Percentiles rank a stretch among this genome's conserved stretches.
These are phyloP conservation scores for Chymomyza caudatula DNA, from an alignment of 2,888 invertebrate genomes.

Conservation along the genomic window DNA sequence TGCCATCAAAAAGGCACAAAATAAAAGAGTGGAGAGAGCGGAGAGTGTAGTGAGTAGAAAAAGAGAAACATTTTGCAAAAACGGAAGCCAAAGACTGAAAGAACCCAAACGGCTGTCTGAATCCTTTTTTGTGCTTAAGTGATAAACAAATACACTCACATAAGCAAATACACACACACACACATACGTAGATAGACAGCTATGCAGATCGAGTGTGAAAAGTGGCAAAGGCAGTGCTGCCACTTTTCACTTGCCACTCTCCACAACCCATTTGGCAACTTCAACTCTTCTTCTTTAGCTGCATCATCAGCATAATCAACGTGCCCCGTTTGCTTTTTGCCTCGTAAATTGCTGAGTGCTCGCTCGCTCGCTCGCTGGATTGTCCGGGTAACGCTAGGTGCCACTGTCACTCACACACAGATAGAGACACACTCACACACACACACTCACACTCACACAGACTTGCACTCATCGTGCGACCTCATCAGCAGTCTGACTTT, in stretches of 20 bases:
- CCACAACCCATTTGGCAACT: not conserved
- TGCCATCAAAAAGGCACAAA: not conserved
- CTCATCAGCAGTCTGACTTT: slow-evolving; percentile 48
- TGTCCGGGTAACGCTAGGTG: slow-evolving; percentile 14
- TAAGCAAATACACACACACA: slow-evolving; percentile 41
- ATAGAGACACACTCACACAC: slow-evolving; percentile 5
- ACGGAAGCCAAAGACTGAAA: slow-evolving; percentile 49
- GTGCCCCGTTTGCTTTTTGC: slow-evolving; percentile 66
- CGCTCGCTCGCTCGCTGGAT: not conserved
- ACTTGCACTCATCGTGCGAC: slow-evolving; percentile 15
- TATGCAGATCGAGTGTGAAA: slow-evolving; percentile 64
- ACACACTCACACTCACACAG: slow-evolving; percentile 1
- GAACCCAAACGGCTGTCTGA: slow-evolving; percentile 33
- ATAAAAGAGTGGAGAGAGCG: not conserved
- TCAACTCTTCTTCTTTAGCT: slow-evolving; percentile 20
- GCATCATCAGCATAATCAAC: slow-evolving; percentile 71
- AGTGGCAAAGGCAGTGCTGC: slow-evolving; percentile 51
- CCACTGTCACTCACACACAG: slow-evolving; percentile 19
- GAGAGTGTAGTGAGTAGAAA: not conserved
- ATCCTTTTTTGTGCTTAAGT: slow-evolving; percentile 68
- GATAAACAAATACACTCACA: slow-evolving; percentile 70
- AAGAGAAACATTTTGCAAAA: slow-evolving; percentile 32
- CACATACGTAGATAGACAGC: slow-evolving; percentile 21
- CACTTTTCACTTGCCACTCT: not conserved
- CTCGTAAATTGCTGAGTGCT: slow-evolving; percentile 71